Conservation (phyloP, 2,888 invertebrate genomes). For the Epistrophe grossulariae region DNA sequence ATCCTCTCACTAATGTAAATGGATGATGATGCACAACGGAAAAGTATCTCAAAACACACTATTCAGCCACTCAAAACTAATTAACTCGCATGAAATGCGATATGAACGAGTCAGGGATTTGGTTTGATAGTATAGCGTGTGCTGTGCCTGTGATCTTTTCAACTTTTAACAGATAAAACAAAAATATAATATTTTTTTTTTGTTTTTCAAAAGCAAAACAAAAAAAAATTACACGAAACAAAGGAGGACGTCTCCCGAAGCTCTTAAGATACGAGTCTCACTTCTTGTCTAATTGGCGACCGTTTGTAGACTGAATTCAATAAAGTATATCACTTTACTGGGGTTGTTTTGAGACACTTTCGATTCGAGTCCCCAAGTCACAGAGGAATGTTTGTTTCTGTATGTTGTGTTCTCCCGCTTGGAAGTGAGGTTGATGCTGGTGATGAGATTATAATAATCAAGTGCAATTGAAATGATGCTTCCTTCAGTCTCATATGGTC, state of each 20-base stretch:
- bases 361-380: constrained; percentile 25
- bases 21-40: constrained; percentile 51
- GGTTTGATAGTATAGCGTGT: constrained; percentile 32
- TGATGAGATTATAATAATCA: constrained; percentile 71
- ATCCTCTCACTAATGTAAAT: constrained; percentile 40
- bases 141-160: constrained; percentile 59
- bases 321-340: constrained; percentile 60
- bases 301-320: constrained; percentile 66
- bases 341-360: constrained; percentile 62
- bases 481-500: constrained; percentile 40
- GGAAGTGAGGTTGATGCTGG: constrained; percentile 52
- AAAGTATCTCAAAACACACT: constrained; percentile 43
- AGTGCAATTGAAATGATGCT: constrained; percentile 61
- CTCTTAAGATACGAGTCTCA: constrained; percentile 33
- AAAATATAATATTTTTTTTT: constrained; percentile 4
- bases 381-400: constrained; percentile 5
- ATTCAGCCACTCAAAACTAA: constrained; percentile 69
- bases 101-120: constrained; percentile 20
- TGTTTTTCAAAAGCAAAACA: background rate
- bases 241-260: constrained; percentile 28
- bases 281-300: constrained; percentile 73
- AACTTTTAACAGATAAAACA: constrained; percentile 64
- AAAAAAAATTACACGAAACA: background rate
- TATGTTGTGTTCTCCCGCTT: constrained; percentile 19
- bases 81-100: constrained; percentile 49